These are phyloP conservation scores for Malurus leucopterus DNA, from an alignment of 2,797 vertebrate genomes.

Conservation along the genomic window DNA sequence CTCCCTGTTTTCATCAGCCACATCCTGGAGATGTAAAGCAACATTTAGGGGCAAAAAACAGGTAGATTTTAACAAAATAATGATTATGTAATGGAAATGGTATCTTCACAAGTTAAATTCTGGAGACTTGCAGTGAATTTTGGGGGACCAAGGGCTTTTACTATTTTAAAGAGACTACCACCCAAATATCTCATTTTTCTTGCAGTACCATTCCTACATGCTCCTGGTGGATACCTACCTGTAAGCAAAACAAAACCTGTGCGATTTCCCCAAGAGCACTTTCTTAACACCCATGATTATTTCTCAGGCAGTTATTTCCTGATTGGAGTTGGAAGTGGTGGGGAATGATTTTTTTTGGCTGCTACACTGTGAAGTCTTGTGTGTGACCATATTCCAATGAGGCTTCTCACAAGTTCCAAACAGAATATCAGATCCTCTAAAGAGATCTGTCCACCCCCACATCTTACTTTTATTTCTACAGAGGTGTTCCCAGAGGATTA, in stretches of 20 bases:
- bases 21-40: background rate
- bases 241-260: background rate
- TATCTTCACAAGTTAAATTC: background rate
- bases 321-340: background rate
- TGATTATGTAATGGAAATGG: background rate
- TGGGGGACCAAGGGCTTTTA: background rate
- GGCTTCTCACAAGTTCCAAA: background rate
- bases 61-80: background rate
- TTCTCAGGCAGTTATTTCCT: constrained; percentile 5
- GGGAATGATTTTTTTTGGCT: background rate
- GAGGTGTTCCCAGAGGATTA: background rate
- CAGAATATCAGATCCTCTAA: background rate
- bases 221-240: background rate
- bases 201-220: background rate
- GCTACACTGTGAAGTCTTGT: background rate
- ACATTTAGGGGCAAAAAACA: background rate
- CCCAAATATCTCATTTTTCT: background rate
- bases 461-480: background rate
- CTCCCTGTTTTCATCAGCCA: background rate
- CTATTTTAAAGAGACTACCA: background rate
- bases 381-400: background rate
- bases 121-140: background rate
- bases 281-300: background rate
- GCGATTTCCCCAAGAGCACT: background rate
- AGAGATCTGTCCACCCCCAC: background rate